Conservation (phyloP, 2,113 vertebrate species). For the Noturus placidus region DNA sequence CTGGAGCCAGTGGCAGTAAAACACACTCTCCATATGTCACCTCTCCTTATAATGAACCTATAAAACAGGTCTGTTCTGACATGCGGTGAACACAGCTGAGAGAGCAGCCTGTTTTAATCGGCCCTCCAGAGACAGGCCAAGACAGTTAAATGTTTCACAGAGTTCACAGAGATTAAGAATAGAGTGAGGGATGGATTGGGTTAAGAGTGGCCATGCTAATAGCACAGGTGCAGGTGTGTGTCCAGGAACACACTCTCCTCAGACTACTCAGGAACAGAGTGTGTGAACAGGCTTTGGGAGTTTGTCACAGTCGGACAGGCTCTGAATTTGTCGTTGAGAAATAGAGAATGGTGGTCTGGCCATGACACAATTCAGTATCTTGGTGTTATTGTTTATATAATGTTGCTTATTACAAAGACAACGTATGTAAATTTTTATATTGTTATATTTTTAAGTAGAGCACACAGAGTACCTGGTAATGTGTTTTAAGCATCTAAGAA, state of each 20-base stretch:
- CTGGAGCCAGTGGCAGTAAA: conserved; percentile 76
- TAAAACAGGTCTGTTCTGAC: conserved; percentile 72
- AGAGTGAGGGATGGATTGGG: conserved; percentile 23
- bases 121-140: conserved; percentile 63
- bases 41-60: conserved; percentile 71
- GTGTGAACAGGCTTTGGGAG: conserved; percentile 46
- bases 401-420: conserved; percentile 41
- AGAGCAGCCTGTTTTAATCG: conserved; percentile 66
- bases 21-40: conserved; percentile 71
- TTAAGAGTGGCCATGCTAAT: conserved; percentile 48
- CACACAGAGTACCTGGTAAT: conserved; percentile 53
- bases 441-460: conserved; percentile 35
- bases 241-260: conserved; percentile 47
- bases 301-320: conserved; percentile 28
- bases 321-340: conserved; percentile 42
- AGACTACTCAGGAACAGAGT: conserved; percentile 41
- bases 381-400: conserved; percentile 19
- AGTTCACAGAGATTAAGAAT: conserved; percentile 34
- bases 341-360: not conserved
- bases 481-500: conserved; percentile 62
- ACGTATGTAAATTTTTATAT: conserved; percentile 50
- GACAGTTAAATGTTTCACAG: conserved; percentile 66
- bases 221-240: conserved; percentile 67
- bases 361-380: not conserved
- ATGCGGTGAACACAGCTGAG: conserved; percentile 72